Evolutionary conservation across 2,888 invertebrate genomes (phyloP), one percentile per base, ranked within the genome.

Genomic region (Hedya salicella): DNA sequence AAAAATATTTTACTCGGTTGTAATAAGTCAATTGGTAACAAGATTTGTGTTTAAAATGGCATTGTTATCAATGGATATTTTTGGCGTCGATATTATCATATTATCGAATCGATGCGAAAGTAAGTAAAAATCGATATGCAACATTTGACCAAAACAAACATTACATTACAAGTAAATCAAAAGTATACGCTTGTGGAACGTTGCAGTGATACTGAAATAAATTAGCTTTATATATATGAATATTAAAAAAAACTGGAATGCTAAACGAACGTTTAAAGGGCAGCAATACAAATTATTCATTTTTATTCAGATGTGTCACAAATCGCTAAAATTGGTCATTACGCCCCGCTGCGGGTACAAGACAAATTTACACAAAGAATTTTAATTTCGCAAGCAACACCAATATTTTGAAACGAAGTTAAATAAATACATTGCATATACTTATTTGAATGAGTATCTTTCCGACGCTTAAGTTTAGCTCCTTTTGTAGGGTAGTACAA

Each of bases 291-390:
- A 53, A 62, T 61, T 68, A 66, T 74, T 62, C 71, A 76, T 74
- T 77, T 80, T 80, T 80, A 83, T 83, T 81, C 76, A 78, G 81
- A 82, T 79, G 68, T 73, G 53, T 69, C 71, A 73, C 73, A 79
- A 78, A 76, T 73, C 73, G 75, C 75, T 70, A 80, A 82, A 81
- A 79, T 80, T 78, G 72, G 74, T 70, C 76, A 75, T 73, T 75
- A 75, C 73, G 69, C 72, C 85, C 80, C 66, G 83, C 83, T 82
- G 85, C 68, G 83, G 71, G 62, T 71, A 74, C 70, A 74, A 75
- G 73, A 70, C 73, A 77, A 80, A 76, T 82, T 81, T 81, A 81
- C 76, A 73, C 70, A 32, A 60, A 61, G 42, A 49, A 61, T 50
- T 54, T 64, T 67, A 64, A 71, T 67, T 62, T 65, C 49, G 46